A percentile compares a stretch with the other conserved stretches of the same genome.
Evolutionary conservation across 2,113 vertebrate genomes (phyloP).

Genomic region (Gracilinanus agilis): DNA sequence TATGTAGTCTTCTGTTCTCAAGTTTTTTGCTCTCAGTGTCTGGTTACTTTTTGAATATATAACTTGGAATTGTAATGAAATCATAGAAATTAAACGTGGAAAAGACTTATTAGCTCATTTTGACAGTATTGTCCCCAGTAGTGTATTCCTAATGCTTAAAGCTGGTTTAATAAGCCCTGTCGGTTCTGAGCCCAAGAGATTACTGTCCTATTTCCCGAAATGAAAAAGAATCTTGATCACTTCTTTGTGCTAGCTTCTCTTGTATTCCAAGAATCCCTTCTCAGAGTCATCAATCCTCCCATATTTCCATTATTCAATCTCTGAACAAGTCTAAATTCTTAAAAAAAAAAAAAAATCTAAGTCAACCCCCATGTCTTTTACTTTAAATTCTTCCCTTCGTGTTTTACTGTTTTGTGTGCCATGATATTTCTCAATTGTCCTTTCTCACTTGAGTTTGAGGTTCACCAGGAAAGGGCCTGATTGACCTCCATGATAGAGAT

Average conservation of each 20-base stretch:
- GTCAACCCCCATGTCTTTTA: background rate
- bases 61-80: background rate
- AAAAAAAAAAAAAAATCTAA: background rate
- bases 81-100: background rate
- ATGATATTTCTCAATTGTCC: background rate
- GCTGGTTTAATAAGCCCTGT: background rate
- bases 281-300: background rate
- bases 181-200: background rate
- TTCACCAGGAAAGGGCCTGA: background rate
- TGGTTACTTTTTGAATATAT: conserved; percentile 32
- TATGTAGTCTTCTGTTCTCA: conserved; percentile 51
- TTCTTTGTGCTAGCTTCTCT: fast-evolving
- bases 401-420: background rate
- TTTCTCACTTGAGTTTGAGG: background rate
- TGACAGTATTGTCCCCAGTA: background rate
- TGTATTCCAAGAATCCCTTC: background rate
- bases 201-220: background rate
- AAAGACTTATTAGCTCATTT: background rate
- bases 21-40: conserved; percentile 23
- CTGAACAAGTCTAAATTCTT: background rate
- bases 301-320: background rate
- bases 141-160: background rate
- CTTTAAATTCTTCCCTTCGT: background rate
- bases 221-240: background rate
- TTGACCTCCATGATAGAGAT: background rate